Base-by-base conservation (phyloP, 2,797 vertebrate species). In the Pseudopleuronectes americanus region DNA sequence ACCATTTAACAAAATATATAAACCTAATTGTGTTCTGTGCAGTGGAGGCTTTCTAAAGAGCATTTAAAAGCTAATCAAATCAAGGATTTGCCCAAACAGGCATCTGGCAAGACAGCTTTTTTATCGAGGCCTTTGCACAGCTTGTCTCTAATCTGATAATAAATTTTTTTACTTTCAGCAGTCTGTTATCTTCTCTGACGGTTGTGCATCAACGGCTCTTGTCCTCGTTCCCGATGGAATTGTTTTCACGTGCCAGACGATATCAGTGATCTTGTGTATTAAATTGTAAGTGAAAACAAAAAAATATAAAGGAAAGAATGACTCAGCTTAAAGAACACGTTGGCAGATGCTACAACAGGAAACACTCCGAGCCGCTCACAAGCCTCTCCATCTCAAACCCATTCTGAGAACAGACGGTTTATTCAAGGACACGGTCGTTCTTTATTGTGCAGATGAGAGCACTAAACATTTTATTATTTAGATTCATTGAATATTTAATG, bases 11-110 rank as follows among this genome's bases (percentile, higher is more conserved):
- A 89, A 8, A 31, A 31, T 2, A 31, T 2, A 31, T 6, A 31
- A 86, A 4, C 74, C 84, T 91, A 90, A 92, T 91, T 92, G 89
- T 91, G 71, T 86, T 92, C 76, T 78, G 63, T 83, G 84, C 82
- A 76, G 79, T 61, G 73, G 77, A 78, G 83, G 71, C 69, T 38
- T 45, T 19, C 1, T 84, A 88, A 92, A 92, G 81, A 84, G 71
- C 84, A 86, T 92, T 93, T 93, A 86, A 92, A 87, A 89, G 88
- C 87, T 90, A 93, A 92, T 94, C 91, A 92, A 90, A 91, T 93
- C 86, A 91, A 84, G 83, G 86, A 81, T 89, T 88, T 89, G 82
- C 87, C 86, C 86, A 90, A 86, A 93, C 89, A 90, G 79, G 84
- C 89, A 92, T 91, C 86, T 93, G 90, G 85, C 77, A 80, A 86